These are phyloP conservation scores for Drosophila novamexicana DNA, from an alignment of 1,140 invertebrate genomes.

Conservation along the genomic window DNA sequence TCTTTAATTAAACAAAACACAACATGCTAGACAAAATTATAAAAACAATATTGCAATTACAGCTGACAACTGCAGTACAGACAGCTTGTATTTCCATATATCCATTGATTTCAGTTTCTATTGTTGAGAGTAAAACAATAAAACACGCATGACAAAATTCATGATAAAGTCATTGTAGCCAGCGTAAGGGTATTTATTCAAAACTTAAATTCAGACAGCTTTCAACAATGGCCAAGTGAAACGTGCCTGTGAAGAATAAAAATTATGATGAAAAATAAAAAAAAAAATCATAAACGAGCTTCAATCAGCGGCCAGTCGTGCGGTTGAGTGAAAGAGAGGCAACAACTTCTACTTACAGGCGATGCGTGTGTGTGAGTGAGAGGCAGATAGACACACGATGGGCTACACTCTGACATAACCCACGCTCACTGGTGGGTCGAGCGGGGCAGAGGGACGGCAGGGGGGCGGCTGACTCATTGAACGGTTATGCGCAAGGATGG, in stretches of 20 bases:
- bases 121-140: neutral
- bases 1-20: no score
- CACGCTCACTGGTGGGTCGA: neutral
- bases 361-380: neutral
- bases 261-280: conserved; percentile 36
- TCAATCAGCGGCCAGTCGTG: conserved; percentile 23
- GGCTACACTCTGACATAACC: conserved; percentile 47
- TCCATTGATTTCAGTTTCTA: conserved; percentile 1
- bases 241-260: conserved; percentile 56
- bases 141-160: conserved; percentile 3
- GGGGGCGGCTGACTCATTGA: conserved; percentile 39
- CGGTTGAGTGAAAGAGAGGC: neutral
- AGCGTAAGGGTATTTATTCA: conserved; percentile 22
- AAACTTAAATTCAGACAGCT: conserved; percentile 17
- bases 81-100: neutral
- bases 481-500: conserved; percentile 28
- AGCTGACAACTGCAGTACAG: conserved; percentile 19
- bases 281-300: conserved; percentile 48
- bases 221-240: conserved; percentile 54
- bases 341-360: neutral
- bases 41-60: neutral
- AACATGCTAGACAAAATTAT: neutral
- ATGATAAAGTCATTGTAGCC: conserved; percentile 12
- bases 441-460: neutral
- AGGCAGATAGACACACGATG: neutral